Conservation (phyloP, 2,797 vertebrate genomes). For the Lacerta agilis region DNA sequence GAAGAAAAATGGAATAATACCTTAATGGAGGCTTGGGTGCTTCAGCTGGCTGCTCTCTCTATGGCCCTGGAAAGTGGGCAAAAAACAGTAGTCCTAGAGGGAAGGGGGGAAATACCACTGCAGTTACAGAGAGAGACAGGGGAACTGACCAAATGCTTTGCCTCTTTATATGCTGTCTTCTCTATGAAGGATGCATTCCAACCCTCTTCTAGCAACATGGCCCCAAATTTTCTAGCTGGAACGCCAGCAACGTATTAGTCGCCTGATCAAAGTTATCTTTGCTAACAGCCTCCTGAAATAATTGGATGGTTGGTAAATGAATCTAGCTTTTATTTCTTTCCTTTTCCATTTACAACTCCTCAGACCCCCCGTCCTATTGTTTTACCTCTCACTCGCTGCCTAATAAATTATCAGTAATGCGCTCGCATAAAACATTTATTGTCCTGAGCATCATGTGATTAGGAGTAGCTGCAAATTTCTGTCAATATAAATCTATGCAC, state of each 20-base stretch:
- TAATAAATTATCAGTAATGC: conserved; percentile 75
- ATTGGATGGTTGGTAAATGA: fast-evolving
- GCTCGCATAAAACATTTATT: conserved; percentile 73
- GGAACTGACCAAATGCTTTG: not conserved
- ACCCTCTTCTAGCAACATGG: not conserved
- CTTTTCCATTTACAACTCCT: conserved; percentile 42
- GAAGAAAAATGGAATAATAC: not conserved
- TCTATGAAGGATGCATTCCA: not conserved
- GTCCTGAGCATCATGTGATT: conserved; percentile 68
- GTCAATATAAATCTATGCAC: conserved; percentile 67
- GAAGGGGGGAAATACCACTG: not conserved
- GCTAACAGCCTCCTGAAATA: not conserved
- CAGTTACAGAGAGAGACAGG: not conserved
- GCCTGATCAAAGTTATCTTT: not conserved
- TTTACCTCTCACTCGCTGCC: conserved; percentile 56
- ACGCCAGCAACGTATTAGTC: not conserved
- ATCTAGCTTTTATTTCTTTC: conserved; percentile 28
- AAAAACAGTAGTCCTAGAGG: not conserved
- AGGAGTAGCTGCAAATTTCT: conserved; percentile 74
- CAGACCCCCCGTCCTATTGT: conserved; percentile 6
- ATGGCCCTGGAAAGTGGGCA: not conserved
- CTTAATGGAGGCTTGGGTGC: not conserved
- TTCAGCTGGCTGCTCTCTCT: not conserved
- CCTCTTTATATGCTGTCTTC: not conserved
- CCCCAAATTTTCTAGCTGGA: not conserved